Base-by-base conservation (phyloP, 23 tunicate species). In the Trididemnum clinides region DNA sequence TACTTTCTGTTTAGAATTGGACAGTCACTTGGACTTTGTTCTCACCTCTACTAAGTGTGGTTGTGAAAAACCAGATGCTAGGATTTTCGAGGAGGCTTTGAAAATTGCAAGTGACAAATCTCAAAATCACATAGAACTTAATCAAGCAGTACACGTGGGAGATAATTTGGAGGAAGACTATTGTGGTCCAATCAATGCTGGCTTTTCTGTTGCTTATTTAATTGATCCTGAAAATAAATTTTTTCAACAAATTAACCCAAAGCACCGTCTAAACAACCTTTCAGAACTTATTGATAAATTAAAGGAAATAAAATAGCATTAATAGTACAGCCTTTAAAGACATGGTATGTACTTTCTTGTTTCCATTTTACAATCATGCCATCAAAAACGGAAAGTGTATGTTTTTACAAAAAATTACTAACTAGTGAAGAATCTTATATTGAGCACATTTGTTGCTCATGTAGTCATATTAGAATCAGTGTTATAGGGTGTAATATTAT, bases 31-130 rank as follows among this genome's bases (percentile, higher is more conserved):
- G 34, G 91, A 87, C 21, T 34, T 64, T 87, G 86, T 77, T 34
- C 54, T 87, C 2, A 87, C 86, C 0, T 69, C 86, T 10, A 39
- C 34, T 33, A 74, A 87, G 6, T 71, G 87, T 64, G 73, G 77
- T 19, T 80, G 51, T 87, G 85, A 81, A 37, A 87, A 87, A 33
- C 91, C 91, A 12, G 80, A 80, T 49, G 32, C 28, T 10, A 51
- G 58, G 15, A 87, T 87, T 82, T 87, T 87, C 54, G 85, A 80
- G 3, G 33, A 29, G 50, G 85, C 91, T 26, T 51, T 87, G 34
- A 49, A 81, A 33, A 6, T 31, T 2, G 39, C 65, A 7, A 51
- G 15, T 23, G n/a, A 33, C 5, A 12, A 34, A 2, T 20, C 22
- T 28, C 22, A 31, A 51, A 7, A 28, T 38, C 29, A 28, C 1